These are phyloP conservation scores for Plumapathes pennacea DNA, from an alignment of 92 coral and sea anemone genomes.

Conservation along the genomic window DNA sequence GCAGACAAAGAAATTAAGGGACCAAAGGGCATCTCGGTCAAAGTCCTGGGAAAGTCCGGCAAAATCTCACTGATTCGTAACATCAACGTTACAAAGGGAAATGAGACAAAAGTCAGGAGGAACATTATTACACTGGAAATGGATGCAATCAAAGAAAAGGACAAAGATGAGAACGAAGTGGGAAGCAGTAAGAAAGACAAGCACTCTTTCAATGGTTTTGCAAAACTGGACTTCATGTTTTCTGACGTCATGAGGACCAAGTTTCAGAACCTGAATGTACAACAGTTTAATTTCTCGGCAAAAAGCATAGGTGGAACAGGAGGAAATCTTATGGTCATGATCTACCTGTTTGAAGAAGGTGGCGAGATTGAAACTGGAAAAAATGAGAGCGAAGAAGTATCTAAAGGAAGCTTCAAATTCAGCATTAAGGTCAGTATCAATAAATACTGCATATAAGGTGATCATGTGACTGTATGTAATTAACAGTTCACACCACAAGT, in stretches of 20 bases:
- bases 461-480: too few relatives aligned
- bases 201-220: constrained; percentile 10
- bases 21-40: neutral
- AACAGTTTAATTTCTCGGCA: neutral
- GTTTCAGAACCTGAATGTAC: neutral
- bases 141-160: neutral
- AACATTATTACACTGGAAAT: constrained; percentile 2
- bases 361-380: neutral
- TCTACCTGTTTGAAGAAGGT: neutral
- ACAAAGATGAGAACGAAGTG: neutral
- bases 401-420: constrained; percentile 4
- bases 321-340: constrained; percentile 1
- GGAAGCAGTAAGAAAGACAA: neutral
- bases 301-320: neutral
- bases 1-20: too few relatives aligned
- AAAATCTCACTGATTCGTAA: too few relatives aligned
- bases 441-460: too few relatives aligned
- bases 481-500: too few relatives aligned
- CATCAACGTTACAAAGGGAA: too few relatives aligned
- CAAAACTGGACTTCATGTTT: constrained; percentile 3
- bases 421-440: neutral
- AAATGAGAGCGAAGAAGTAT: too few relatives aligned
- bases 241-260: neutral
- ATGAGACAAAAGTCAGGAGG: too few relatives aligned
- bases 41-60: constrained; percentile 1